These are phyloP conservation scores for Papilio demoleus DNA, from an alignment of 2,888 invertebrate species.

Conservation along the genomic window DNA sequence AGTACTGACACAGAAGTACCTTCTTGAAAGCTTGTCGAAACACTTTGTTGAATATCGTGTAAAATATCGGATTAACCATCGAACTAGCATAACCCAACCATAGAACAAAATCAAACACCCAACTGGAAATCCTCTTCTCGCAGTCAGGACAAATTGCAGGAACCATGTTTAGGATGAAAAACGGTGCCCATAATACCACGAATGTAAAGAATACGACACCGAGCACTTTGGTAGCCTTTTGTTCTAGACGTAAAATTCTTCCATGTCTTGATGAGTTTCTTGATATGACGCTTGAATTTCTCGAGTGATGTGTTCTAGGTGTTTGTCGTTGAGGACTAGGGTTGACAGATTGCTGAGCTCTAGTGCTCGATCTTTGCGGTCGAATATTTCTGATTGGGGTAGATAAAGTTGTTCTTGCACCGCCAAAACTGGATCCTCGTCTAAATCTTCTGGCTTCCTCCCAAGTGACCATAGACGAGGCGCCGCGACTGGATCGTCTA, in stretches of 20 bases:
- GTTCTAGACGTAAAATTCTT: conserved; percentile 93
- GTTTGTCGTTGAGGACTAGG: conserved; percentile 76
- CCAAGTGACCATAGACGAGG: conserved; percentile 92
- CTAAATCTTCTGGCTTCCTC: conserved; percentile 85
- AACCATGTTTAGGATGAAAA: conserved; percentile 94
- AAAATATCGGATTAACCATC: conserved; percentile 97
- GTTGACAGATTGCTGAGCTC: conserved; percentile 61
- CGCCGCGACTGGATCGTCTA: conserved; percentile 83
- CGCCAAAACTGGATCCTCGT: conserved; percentile 89
- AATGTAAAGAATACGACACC: conserved; percentile 98
- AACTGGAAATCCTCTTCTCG: conserved; percentile 88
- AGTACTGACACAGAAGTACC: conserved; percentile 91
- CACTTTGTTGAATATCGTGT: conserved; percentile 97
- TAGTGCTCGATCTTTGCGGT: conserved; percentile 66
- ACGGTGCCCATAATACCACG: conserved; percentile 97
- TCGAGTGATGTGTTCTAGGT: conserved; percentile 88
- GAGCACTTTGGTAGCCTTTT: conserved; percentile 97
- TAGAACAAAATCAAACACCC: conserved; percentile 93
- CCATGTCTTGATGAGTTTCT: conserved; percentile 92
- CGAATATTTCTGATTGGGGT: conserved; percentile 75
- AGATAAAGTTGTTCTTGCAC: conserved; percentile 84
- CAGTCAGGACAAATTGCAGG: conserved; percentile 93
- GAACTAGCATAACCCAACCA: conserved; percentile 98
- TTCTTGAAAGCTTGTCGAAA: conserved; percentile 96
- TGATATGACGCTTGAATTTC: conserved; percentile 92